phyloP scores from a whole-genome alignment of 2,888 invertebrate genomes.

The Polydrusus tereticollis region DNA sequence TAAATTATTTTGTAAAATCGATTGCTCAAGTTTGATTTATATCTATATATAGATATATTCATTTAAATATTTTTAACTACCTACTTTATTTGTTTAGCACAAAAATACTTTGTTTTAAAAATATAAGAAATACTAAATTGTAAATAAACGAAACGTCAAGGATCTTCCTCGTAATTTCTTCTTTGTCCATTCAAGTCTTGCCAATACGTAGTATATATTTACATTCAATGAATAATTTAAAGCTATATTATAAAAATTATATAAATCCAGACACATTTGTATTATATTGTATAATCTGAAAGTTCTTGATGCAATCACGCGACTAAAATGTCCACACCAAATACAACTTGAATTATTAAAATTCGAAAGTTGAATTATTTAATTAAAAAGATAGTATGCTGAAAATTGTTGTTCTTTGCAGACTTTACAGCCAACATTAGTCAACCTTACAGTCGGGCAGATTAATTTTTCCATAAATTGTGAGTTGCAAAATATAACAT shows the following conservation, averaged over 20 bases:
- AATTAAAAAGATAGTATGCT: background rate
- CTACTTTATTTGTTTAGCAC: no score
- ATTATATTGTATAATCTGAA: constrained; percentile 28
- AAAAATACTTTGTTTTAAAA: no score
- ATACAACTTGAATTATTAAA: background rate
- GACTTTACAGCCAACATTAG: no score
- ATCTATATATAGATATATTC: no score
- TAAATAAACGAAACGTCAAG: no score
- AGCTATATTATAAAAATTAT: constrained; percentile 28
- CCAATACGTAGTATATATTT: constrained; percentile 7
- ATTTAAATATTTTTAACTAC: no score
- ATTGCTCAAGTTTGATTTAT: no score
- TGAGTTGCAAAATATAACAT: no score
- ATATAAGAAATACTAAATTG: background rate
- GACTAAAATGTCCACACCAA: constrained; percentile 7
- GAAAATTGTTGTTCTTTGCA: background rate
- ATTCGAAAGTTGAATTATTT: background rate
- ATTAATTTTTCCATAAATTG: no score
- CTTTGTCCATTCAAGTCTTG: constrained; percentile 32
- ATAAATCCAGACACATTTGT: constrained; percentile 19
- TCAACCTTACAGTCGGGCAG: no score
- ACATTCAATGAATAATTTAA: constrained; percentile 33
- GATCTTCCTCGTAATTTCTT: constrained; percentile 20
- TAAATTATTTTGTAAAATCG: no score
- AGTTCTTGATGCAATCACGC: constrained; percentile 21